Base-by-base conservation (phyloP, 2,888 invertebrate species). In the Acanthosepion lycidas region DNA sequence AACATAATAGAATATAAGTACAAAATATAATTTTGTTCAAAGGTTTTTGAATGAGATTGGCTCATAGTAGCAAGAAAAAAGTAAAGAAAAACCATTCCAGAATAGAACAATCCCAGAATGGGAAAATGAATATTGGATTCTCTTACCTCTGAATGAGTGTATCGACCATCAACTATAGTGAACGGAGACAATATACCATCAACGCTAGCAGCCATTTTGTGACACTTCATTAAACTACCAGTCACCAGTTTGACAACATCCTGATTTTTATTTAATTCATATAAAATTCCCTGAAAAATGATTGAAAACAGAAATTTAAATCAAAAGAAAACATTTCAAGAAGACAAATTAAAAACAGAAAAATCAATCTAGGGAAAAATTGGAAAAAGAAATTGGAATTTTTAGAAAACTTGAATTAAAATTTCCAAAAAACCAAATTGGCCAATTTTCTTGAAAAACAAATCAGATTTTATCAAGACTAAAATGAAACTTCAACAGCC, bases 161-260 rank as follows among this genome's bases (percentile, higher is more conserved):
- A 97, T 95, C 97, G 96, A 8, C 97, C 97, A 96, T 98, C 97
- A 53, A 97, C 97, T 33, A 97, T 95, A 12, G 97, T 97, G 95
- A 96, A 96, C 33, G 97, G 96, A 53, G 96, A 96, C n/a, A 97
- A 95, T 94, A 96, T 96, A 3, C 96, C 96, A 3, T 95, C 96
- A 20, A 95, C 95, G 12, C 95, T 95, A 33, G 96, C 96, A n/a
- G 97, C 96, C 95, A 97, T 96, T 95, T 97, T 97, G 96, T 97
- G 98, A 95, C 97, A 97, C 95, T 97, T 97, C 78, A 97, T 96
- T 91, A 98, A 96, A 95, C 97, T 97, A 95, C 97, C 96, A 53
- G 97, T 97, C 42, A 97, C 97, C 95, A 97, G 96, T 95, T 97
- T 97, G 91, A 97, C 97, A 94, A 98, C 97, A 95, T 98, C 97